phyloP scores from a whole-genome alignment of 2,888 invertebrate species.

The Meta bourneti region DNA sequence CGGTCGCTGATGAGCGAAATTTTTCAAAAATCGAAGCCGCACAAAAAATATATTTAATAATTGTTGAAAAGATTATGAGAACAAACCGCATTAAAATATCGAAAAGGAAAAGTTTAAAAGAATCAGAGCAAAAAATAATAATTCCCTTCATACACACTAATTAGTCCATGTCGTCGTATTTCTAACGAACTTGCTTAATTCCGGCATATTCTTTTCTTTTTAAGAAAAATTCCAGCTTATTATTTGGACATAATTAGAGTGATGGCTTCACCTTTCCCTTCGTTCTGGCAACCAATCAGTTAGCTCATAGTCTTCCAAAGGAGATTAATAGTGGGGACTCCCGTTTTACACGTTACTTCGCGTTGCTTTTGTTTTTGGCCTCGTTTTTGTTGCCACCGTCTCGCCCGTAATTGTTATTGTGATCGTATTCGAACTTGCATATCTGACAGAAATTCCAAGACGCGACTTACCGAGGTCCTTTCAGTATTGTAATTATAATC shows the following conservation, averaged over 20 bases:
- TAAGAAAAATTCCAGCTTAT: slow-evolving; percentile 45
- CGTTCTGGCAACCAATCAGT: slow-evolving; percentile 24
- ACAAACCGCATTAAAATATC: slow-evolving; percentile 24
- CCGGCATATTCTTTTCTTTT: slow-evolving; percentile 12
- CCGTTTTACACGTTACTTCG: slow-evolving; percentile 31
- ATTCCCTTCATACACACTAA: slow-evolving; percentile 42
- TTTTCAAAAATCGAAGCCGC: not conserved
- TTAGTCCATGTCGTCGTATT: slow-evolving; percentile 49
- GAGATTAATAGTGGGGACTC: slow-evolving; percentile 23
- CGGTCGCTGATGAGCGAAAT: not conserved
- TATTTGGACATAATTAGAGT: slow-evolving; percentile 60
- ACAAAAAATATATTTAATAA: slow-evolving; percentile 7
- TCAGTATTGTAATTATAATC: slow-evolving; percentile 56
- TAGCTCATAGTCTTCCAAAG: slow-evolving; percentile 23
- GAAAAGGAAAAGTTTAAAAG: slow-evolving; percentile 29
- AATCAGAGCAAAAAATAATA: slow-evolving; percentile 5
- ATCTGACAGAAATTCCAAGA: not conserved
- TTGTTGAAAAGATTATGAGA: slow-evolving; percentile 12
- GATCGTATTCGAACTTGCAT: slow-evolving; percentile 7
- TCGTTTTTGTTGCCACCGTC: not conserved
- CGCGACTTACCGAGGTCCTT: slow-evolving; percentile 24
- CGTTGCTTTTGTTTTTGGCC: slow-evolving; percentile 10
- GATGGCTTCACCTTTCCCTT: slow-evolving; percentile 37
- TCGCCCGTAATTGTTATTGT: slow-evolving; percentile 44
- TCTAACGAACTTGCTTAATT: slow-evolving; percentile 45